A percentile compares a stretch with the other conserved stretches of the same genome.
phyloP scores from a whole-genome alignment of 2,888 invertebrate species.

The Hermodice carunculata region DNA sequence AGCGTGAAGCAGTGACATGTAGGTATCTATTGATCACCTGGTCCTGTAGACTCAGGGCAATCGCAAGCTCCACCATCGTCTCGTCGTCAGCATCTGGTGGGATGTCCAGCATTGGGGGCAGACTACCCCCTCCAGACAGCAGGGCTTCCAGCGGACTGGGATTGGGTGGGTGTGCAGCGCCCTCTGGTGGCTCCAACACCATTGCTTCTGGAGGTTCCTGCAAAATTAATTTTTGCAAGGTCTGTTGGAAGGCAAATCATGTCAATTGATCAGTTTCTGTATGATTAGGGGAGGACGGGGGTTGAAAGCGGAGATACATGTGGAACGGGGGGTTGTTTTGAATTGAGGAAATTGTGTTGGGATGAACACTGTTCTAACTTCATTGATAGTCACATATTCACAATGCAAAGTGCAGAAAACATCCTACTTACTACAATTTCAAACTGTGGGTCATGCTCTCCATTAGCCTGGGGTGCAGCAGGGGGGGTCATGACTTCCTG shows the following conservation, averaged over 20 bases:
- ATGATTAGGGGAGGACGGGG: too few species aligned
- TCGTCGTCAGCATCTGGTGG: slow-evolving; percentile 97
- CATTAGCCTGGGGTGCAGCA: slow-evolving; percentile 14
- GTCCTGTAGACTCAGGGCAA: slow-evolving; percentile 89
- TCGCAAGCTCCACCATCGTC: slow-evolving; percentile 96
- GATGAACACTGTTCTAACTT: too few species aligned
- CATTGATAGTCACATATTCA: too few species aligned
- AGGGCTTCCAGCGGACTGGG: slow-evolving; percentile 70
- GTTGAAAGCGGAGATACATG: too few species aligned
- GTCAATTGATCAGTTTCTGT: too few species aligned
- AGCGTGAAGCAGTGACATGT: too few species aligned
- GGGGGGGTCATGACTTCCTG: slow-evolving; percentile 5
- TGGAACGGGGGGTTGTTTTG: too few species aligned
- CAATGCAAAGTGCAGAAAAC: too few species aligned
- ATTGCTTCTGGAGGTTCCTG: slow-evolving; percentile 55
- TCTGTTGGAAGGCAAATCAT: too few species aligned
- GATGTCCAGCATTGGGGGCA: slow-evolving; percentile 87
- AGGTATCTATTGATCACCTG: too few species aligned
- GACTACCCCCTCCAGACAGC: slow-evolving; percentile 69
- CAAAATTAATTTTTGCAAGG: neutral
- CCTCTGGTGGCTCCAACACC: slow-evolving; percentile 52
- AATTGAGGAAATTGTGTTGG: too few species aligned
- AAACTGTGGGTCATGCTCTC: slow-evolving; percentile 4
- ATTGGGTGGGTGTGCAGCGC: slow-evolving; percentile 40
- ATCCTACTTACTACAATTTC: slow-evolving; percentile 1